Conservation (phyloP, 2,113 vertebrate species). For the Mustelus asterias region DNA sequence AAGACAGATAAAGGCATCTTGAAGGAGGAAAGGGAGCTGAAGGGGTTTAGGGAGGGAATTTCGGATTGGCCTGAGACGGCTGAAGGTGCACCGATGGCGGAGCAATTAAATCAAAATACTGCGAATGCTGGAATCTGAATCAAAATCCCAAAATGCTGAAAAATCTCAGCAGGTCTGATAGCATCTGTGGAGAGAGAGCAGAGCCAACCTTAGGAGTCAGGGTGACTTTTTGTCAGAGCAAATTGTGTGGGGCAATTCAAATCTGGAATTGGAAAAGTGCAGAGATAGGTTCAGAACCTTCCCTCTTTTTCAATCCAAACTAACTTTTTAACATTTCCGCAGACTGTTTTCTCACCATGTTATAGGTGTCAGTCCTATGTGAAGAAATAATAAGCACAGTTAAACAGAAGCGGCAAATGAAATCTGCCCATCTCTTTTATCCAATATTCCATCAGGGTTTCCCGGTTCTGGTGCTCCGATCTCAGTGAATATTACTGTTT, state of each 20-base stretch:
- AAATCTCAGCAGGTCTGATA: too few species aligned
- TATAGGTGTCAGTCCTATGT: neutral
- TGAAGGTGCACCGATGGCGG: too few species aligned
- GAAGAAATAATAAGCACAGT: neutral
- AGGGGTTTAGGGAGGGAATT: neutral
- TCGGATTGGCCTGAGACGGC: neutral
- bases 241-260: neutral
- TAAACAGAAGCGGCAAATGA: neutral
- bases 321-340: neutral
- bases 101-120: too few species aligned
- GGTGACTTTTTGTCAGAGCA: too few species aligned
- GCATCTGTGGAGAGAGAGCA: too few species aligned
- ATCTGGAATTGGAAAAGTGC: neutral
- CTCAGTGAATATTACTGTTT: neutral
- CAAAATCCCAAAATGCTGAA: too few species aligned
- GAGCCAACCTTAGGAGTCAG: neutral
- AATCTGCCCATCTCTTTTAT: neutral
- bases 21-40: neutral
- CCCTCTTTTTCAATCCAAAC: too few species aligned
- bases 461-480: neutral
- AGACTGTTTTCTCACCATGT: neutral
- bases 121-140: too few species aligned
- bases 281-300: neutral
- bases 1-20: neutral
- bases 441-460: neutral